Percentiles rank a stretch among this genome's conserved stretches.
Evolutionary conservation across 2,113 vertebrate species (phyloP).

Genomic region (Gallinago undulata): DNA sequence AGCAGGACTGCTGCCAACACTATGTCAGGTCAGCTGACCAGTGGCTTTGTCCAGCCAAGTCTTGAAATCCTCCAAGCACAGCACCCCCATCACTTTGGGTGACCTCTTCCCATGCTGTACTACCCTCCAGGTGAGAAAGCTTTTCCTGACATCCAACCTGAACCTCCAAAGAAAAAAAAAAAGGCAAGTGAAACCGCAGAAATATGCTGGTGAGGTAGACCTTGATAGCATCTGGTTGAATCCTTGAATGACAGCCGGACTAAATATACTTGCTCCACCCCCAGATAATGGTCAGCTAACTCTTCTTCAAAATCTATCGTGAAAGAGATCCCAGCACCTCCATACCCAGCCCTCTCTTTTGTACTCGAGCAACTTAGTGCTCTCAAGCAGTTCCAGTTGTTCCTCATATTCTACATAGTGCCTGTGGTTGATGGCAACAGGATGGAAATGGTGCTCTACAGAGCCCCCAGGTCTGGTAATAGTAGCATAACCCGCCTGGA

Average conservation of each 20-base stretch:
- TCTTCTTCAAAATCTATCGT: not conserved
- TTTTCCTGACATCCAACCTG: not conserved
- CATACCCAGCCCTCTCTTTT: not conserved
- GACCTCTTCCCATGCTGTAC: not conserved
- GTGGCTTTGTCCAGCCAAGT: not conserved
- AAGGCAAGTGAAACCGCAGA: not conserved
- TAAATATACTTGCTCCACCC: not conserved
- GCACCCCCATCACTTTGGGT: not conserved
- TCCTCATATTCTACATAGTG: rapidly evolving
- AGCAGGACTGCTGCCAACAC: not conserved
- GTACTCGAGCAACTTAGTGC: not conserved
- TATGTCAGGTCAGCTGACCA: not conserved
- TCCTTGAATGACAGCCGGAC: not conserved
- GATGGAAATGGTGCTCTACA: not conserved
- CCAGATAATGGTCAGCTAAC: not conserved
- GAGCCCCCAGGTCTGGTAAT: not conserved
- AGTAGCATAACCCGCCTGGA: not conserved
- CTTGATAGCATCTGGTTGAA: not conserved
- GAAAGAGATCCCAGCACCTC: not conserved
- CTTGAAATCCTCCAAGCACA: not conserved
- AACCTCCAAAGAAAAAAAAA: not conserved
- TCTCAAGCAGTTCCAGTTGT: not conserved
- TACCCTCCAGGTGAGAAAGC: not conserved
- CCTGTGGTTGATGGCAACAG: not conserved
- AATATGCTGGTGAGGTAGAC: not conserved